phyloP scores from a whole-genome alignment of 2,888 invertebrate species.

The Julus scandinavius region DNA sequence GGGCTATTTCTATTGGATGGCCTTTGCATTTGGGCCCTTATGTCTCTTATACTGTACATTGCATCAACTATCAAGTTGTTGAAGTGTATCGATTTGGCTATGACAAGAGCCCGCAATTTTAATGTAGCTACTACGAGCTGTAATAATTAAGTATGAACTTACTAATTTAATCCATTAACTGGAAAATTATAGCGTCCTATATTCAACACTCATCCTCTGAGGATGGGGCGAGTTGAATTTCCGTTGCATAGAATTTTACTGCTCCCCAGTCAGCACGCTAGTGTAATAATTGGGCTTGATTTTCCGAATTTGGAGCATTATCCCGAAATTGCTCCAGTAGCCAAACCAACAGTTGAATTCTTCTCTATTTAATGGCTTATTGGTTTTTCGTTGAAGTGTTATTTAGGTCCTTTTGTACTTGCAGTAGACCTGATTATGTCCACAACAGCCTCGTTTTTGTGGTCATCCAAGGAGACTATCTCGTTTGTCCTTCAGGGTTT shows the following conservation, averaged over 20 bases:
- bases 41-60: too few species aligned
- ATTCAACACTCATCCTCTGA: too few species aligned
- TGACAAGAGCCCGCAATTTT: too few species aligned
- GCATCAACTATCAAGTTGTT: too few species aligned
- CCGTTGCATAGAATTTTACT: background rate
- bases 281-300: background rate
- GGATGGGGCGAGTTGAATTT: background rate
- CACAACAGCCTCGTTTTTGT: background rate
- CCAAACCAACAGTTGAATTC: background rate
- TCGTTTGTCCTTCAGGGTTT: constrained; percentile 16
- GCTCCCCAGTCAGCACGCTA: background rate
- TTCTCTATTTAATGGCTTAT: constrained; percentile 3
- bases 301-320: background rate
- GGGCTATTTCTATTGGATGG: too few species aligned
- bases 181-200: too few species aligned
- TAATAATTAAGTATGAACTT: too few species aligned
- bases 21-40: too few species aligned
- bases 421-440: background rate
- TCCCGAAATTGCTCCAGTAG: background rate
- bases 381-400: constrained; percentile 27
- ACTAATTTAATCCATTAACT: too few species aligned
- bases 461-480: background rate
- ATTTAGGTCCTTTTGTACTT: background rate
- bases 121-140: too few species aligned
- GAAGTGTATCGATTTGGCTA: too few species aligned